Evolutionary conservation across 2,888 invertebrate species (phyloP).

Genomic region (Drosophila nigricruria): DNA sequence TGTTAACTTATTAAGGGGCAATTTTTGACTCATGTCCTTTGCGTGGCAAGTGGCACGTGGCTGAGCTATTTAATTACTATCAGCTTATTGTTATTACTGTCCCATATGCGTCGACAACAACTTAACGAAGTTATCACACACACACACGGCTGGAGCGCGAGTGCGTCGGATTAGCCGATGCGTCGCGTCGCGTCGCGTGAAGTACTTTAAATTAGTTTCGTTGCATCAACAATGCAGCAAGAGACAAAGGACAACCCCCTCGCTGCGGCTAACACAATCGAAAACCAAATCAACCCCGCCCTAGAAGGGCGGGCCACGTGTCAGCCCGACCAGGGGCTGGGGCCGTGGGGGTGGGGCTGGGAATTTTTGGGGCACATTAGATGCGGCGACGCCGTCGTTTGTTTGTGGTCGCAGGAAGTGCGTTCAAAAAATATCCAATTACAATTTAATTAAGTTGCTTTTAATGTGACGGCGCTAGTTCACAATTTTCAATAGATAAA

Average conservation of each 20-base stretch:
- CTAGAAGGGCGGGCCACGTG: slow-evolving; percentile 38
- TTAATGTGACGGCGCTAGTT: slow-evolving; percentile 35
- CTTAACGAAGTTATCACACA: slow-evolving; percentile 74
- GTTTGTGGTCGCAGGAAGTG: slow-evolving; percentile 40
- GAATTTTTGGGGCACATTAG: slow-evolving; percentile 6
- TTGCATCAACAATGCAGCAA: slow-evolving; percentile 70
- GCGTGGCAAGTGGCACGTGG: slow-evolving; percentile 70
- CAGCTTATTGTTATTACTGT: slow-evolving; percentile 73
- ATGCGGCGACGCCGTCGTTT: slow-evolving; percentile 37
- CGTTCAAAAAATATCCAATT: slow-evolving; percentile 65
- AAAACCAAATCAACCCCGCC: slow-evolving; percentile 25
- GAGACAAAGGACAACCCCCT: slow-evolving; percentile 39
- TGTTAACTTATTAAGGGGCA: slow-evolving; percentile 6
- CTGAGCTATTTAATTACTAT: slow-evolving; percentile 71
- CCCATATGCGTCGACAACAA: slow-evolving; percentile 66
- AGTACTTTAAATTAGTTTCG: slow-evolving; percentile 79
- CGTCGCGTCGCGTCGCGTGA: slow-evolving; percentile 65
- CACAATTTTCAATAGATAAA: slow-evolving; percentile 10
- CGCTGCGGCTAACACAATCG: not conserved
- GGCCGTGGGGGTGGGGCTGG: not conserved
- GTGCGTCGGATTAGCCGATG: slow-evolving; percentile 65
- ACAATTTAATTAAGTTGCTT: slow-evolving; percentile 74
- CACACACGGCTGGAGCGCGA: slow-evolving; percentile 43
- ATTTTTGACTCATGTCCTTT: slow-evolving; percentile 15
- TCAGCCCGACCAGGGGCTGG: slow-evolving; percentile 31